A percentile compares a stretch with the other conserved stretches of the same genome.
These are phyloP conservation scores for Thalpophila matura DNA, from an alignment of 2,888 invertebrate genomes.

Conservation along the genomic window DNA sequence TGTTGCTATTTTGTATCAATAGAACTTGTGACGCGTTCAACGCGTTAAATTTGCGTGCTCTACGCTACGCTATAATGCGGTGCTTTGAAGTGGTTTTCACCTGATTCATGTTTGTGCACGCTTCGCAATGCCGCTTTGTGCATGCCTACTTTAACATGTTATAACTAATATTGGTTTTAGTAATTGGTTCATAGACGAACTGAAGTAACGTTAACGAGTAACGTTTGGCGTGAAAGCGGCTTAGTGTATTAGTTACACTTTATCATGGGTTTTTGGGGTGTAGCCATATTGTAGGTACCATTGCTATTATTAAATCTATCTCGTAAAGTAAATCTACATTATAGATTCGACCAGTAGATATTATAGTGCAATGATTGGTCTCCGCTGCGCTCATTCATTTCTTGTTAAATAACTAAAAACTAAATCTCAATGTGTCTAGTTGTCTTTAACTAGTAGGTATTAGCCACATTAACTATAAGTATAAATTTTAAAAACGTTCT, in stretches of 20 bases:
- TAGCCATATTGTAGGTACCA: background rate
- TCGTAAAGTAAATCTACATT: background rate
- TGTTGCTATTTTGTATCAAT: slow-evolving; percentile 74
- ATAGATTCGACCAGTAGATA: too few species aligned
- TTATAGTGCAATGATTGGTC: too few species aligned
- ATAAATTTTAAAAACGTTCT: too few species aligned
- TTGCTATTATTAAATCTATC: background rate
- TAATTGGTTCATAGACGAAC: slow-evolving; percentile 19
- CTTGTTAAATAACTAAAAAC: too few species aligned
- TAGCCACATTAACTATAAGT: too few species aligned
- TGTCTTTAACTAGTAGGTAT: too few species aligned
- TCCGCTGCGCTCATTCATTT: too few species aligned
- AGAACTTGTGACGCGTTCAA: slow-evolving; percentile 61
- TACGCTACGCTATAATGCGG: slow-evolving; percentile 40
- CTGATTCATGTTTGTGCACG: slow-evolving; percentile 48
- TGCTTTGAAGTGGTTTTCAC: slow-evolving; percentile 63
- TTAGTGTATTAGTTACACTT: background rate
- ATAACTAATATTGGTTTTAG: slow-evolving; percentile 30
- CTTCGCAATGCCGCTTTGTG: slow-evolving; percentile 35
- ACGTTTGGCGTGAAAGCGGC: background rate
- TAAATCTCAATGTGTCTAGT: too few species aligned
- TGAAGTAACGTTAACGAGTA: slow-evolving; percentile 10
- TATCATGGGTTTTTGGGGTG: background rate
- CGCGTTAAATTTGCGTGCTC: slow-evolving; percentile 52
- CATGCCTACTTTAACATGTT: slow-evolving; percentile 36